Conservation (phyloP, 2,113 vertebrate species). For the Echinops telfairi region DNA sequence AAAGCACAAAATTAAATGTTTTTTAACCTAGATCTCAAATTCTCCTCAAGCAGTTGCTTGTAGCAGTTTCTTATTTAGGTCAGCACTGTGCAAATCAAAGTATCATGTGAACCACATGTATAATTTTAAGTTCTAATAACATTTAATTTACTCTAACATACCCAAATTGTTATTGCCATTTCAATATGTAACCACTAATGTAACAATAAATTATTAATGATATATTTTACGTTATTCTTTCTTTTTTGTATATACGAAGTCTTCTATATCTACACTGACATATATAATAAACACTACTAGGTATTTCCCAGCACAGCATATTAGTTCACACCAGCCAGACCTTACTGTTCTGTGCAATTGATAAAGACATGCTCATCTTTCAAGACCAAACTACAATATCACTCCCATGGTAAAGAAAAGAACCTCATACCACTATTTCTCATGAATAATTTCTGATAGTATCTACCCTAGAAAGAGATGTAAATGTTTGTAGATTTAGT, state of each 20-base stretch:
- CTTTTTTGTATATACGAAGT: background rate
- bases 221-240: background rate
- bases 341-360: background rate
- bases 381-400: background rate
- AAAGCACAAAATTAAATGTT: no score
- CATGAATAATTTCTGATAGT: background rate
- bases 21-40: no score
- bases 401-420: background rate
- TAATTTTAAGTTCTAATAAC: background rate
- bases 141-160: background rate
- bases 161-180: background rate
- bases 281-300: background rate
- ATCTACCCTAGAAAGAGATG: background rate
- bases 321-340: background rate
- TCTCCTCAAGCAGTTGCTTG: no score
- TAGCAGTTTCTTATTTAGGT: no score
- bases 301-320: background rate
- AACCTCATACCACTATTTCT: background rate
- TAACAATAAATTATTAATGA: background rate
- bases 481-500: background rate
- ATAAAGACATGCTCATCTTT: background rate
- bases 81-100: no score
- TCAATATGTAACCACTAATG: background rate
- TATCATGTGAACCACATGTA: no score
- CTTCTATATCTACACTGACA: background rate